A percentile compares a stretch with the other conserved stretches of the same genome.
phyloP scores from a whole-genome alignment of 2,113 vertebrate genomes.

The Brachyhypopomus occidentalis region DNA sequence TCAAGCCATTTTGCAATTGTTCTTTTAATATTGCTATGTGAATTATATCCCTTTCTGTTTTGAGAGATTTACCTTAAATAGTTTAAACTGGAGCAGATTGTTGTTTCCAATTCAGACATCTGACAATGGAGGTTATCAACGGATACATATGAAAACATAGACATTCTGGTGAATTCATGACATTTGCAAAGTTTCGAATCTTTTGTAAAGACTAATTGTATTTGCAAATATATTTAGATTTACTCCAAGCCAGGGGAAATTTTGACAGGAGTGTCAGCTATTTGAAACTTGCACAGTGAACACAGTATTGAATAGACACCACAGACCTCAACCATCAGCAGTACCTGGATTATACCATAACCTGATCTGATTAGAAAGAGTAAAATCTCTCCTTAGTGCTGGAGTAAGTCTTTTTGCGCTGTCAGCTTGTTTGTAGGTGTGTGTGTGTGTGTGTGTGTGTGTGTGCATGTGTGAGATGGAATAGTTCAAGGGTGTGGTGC shows the following conservation, averaged over 20 bases:
- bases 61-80: background rate
- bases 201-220: too few relatives aligned
- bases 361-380: conserved; percentile 12
- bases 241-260: too few relatives aligned
- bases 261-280: background rate
- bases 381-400: conserved; percentile 25
- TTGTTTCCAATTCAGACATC: background rate
- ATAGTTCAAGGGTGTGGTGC: conserved; percentile 31
- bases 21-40: background rate
- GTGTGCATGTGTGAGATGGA: conserved; percentile 4
- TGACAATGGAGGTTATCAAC: background rate
- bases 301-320: background rate
- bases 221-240: too few relatives aligned
- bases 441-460: conserved; percentile 11
- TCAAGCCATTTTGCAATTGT: background rate
- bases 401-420: conserved; percentile 7
- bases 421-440: conserved; percentile 25
- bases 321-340: background rate
- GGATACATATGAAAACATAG: background rate
- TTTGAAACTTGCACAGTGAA: background rate
- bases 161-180: too few relatives aligned
- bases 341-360: conserved; percentile 1
- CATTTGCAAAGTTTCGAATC: too few relatives aligned
- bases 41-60: background rate
- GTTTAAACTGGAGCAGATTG: background rate